Evolutionary conservation across 2,888 invertebrate genomes (phyloP).

Genomic region (Metallyticus violacea): DNA sequence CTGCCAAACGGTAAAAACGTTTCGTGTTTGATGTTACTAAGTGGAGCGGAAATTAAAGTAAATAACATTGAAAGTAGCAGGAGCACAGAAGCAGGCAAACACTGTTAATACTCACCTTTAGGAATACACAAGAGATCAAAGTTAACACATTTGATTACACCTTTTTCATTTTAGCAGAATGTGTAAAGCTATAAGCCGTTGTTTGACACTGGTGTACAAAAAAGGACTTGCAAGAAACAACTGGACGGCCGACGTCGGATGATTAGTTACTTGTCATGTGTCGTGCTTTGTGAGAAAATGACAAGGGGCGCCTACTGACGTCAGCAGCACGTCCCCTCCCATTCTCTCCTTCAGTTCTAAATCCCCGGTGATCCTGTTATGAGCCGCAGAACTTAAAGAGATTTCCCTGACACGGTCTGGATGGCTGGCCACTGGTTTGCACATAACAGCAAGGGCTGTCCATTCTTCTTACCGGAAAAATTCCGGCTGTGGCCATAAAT

Average conservation of each 20-base stretch:
- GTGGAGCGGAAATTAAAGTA: too few species aligned
- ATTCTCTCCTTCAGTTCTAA: background rate
- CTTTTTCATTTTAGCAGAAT: too few species aligned
- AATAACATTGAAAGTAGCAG: too few species aligned
- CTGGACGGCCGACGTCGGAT: background rate
- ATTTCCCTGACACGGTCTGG: background rate
- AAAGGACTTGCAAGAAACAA: background rate
- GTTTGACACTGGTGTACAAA: too few species aligned
- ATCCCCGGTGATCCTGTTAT: conserved; percentile 13
- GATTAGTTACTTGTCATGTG: background rate
- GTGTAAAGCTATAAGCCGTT: too few species aligned
- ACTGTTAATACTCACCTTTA: background rate
- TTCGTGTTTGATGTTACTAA: too few species aligned
- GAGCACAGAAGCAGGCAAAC: background rate
- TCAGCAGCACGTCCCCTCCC: background rate
- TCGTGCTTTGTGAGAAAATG: background rate
- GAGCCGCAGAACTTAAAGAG: background rate
- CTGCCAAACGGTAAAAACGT: too few species aligned
- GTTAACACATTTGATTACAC: background rate
- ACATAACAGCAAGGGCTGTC: background rate
- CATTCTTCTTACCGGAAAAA: background rate
- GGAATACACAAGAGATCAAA: background rate
- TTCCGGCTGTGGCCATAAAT: too few species aligned
- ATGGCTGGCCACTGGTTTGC: background rate
- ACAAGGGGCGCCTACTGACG: background rate